Conservation (phyloP, 2,113 vertebrate genomes). For the Cavia aperea region DNA sequence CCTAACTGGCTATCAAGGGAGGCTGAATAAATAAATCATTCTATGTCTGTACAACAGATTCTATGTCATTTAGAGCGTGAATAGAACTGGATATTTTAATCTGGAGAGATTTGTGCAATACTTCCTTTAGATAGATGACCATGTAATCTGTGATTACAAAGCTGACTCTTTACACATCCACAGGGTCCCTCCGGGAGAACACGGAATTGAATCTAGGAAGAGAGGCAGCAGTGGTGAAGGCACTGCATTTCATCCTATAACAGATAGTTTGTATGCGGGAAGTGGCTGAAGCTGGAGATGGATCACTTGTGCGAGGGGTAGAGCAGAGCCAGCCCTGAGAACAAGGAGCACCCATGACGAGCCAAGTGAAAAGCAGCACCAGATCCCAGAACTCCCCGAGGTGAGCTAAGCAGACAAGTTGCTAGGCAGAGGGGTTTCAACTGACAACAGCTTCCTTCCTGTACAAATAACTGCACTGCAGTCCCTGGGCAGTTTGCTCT, state of each 20-base stretch:
- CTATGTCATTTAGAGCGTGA: accelerated
- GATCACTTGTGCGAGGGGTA: not conserved
- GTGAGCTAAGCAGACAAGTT: not conserved
- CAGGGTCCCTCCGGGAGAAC: not conserved
- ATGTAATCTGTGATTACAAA: not conserved
- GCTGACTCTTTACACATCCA: accelerated
- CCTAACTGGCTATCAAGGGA: not conserved
- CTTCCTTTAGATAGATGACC: not conserved
- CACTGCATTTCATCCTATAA: accelerated
- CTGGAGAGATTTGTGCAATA: not conserved
- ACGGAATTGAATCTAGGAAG: accelerated
- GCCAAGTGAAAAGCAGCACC: not conserved
- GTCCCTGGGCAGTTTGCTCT: not conserved
- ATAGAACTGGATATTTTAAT: not conserved
- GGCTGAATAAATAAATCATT: not conserved
- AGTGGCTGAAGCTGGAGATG: not conserved
- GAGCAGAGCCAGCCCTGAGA: not conserved
- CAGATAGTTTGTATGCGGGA: too few species aligned
- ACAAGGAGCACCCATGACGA: accelerated
- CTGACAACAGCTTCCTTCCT: not conserved
- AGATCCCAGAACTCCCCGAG: not conserved
- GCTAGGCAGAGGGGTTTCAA: not conserved
- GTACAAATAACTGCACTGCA: not conserved
- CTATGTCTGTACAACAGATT: not conserved
- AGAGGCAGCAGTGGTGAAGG: too few species aligned